A percentile compares a stretch with the other conserved stretches of the same genome.
These are phyloP conservation scores for Eclectus roratus DNA, from an alignment of 2,113 vertebrate species.

Conservation along the genomic window DNA sequence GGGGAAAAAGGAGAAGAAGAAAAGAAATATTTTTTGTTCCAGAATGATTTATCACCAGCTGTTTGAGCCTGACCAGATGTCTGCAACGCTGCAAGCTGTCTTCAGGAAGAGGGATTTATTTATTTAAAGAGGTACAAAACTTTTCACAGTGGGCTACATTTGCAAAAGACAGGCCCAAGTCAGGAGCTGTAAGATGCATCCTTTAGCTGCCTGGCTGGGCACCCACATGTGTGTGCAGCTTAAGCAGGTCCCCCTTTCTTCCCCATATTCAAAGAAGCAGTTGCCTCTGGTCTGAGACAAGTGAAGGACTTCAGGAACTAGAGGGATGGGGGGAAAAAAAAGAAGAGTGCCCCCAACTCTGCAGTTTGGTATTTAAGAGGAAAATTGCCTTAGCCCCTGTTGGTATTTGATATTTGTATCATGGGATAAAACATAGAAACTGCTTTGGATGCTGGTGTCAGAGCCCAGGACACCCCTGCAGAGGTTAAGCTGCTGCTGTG, in stretches of 20 bases:
- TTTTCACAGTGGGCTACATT: neutral
- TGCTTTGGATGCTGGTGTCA: neutral
- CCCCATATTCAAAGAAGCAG: neutral
- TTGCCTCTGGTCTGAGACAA: neutral
- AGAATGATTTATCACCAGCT: constrained; percentile 3
- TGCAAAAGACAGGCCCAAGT: neutral
- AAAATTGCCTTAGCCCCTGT: neutral
- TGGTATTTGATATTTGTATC: neutral
- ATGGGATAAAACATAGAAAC: neutral
- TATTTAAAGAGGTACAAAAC: neutral
- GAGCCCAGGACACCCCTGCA: neutral
- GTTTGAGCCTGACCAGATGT: constrained; percentile 1
- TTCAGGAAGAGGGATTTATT: neutral
- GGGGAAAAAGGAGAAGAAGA: neutral
- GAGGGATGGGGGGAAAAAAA: neutral
- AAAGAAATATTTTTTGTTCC: neutral
- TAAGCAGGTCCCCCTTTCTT: neutral
- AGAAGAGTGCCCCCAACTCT: neutral
- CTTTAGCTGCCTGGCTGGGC: neutral
- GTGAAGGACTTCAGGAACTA: neutral
- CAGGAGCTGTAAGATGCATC: neutral
- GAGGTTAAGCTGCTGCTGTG: neutral
- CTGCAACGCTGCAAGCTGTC: neutral
- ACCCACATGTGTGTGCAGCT: neutral
- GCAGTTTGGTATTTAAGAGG: neutral